Base-by-base conservation (phyloP, 2,888 invertebrate genomes). In the Drosophila tanythrix region DNA sequence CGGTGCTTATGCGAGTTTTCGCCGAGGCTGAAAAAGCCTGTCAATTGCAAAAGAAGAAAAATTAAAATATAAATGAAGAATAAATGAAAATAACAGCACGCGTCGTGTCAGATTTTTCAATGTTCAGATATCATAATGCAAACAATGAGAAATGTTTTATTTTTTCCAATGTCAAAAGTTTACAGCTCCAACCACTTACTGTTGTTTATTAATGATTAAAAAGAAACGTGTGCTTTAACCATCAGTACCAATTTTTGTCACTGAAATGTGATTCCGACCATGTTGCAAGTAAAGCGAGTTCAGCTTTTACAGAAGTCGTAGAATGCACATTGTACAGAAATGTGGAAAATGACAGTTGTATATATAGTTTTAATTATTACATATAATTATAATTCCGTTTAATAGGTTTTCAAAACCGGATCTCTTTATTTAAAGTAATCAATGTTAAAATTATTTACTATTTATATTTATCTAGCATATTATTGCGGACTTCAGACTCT, bases 91-190 rank as follows among this genome's bases (percentile, higher is more conserved):
- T 79, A 88, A 81, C 77, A 89, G 78, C 87, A 83, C 77, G 83
- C 82, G 73, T 87, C 84, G 80, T 79, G 76, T 76, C 82, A 78
- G 87, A 88, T 84, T 86, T 76, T 84, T 78, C 60, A 75, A 86
- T 81, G 78, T 75, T 72, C 86, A 72, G 78, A 70, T 82, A 83
- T 83, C 78, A 81, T 82, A 83, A 88, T 85, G 83, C 78, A 82
- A 77, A 73, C 81, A 80, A 77, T 72, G 80, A 70, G 74, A 64
- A 73, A 62, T 72, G 58, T 55, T 63, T 51, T 65, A 52, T 35
- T 33, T 15, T 59, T 38, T 38, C 35, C 21, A 27, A 27, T 67
- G 52, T 31, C 75, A 62, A 55, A 40, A 43, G 36, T 18, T 61
- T 53, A 6, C n/a, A 13, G 64, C 13, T 18, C n/a, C 27, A 11